phyloP scores from a whole-genome alignment of 2,797 vertebrate species.

The Apogon talboti region DNA sequence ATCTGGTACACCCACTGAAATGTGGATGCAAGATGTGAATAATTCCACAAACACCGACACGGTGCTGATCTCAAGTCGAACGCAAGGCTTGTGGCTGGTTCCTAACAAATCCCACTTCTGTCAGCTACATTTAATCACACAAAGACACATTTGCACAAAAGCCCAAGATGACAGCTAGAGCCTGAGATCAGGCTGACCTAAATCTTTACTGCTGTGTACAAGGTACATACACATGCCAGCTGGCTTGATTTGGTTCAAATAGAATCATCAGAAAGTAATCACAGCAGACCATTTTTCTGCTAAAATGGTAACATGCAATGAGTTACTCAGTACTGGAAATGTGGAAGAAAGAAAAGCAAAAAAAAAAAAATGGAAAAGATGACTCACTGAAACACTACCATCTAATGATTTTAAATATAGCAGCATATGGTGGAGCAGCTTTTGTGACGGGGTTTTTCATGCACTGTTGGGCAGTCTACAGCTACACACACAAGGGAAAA shows the following conservation, averaged over 20 bases:
- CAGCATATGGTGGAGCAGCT: constrained; percentile 27
- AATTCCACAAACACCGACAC: constrained; percentile 6
- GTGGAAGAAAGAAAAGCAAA: constrained; percentile 37
- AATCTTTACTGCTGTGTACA: constrained; percentile 35
- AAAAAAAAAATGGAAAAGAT: constrained; percentile 56
- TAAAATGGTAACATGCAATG: constrained; percentile 42
- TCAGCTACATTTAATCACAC: constrained; percentile 17
- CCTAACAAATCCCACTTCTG: constrained; percentile 26
- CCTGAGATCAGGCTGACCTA: constrained; percentile 34
- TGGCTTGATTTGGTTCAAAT: constrained; percentile 36
- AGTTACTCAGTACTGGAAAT: constrained; percentile 36
- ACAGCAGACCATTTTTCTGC: constrained; percentile 32
- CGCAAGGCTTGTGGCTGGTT: not conserved
- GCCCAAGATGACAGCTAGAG: constrained; percentile 30
- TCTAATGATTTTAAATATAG: constrained; percentile 48
- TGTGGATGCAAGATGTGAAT: not conserved
- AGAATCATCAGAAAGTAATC: constrained; percentile 47
- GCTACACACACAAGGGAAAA: not conserved
- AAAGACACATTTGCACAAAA: constrained; percentile 35
- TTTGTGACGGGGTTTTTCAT: constrained; percentile 24
- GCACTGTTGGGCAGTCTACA: constrained; percentile 11
- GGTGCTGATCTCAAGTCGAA: constrained; percentile 9
- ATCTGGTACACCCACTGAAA: not conserved
- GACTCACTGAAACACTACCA: constrained; percentile 51
- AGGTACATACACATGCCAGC: constrained; percentile 31